These are phyloP conservation scores for Polyploca ridens DNA, from an alignment of 2,888 invertebrate species.

Conservation along the genomic window DNA sequence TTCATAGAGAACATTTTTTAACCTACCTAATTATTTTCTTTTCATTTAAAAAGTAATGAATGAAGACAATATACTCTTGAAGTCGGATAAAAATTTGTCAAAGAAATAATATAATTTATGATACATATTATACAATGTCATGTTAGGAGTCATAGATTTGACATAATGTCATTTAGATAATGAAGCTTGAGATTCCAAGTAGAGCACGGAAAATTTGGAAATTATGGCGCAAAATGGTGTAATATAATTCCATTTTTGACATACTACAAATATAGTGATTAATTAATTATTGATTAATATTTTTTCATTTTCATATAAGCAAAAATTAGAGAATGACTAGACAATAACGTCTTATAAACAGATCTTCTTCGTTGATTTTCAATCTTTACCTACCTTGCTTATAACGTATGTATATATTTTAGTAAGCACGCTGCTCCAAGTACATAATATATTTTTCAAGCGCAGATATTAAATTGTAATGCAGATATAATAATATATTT, in stretches of 20 bases:
- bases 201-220: conserved; percentile 22
- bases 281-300: conserved; percentile 29
- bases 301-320: conserved; percentile 50
- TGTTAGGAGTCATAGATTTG: conserved; percentile 21
- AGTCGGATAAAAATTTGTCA: conserved; percentile 15
- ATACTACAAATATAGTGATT: conserved; percentile 16
- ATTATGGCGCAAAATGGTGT: conserved; percentile 15
- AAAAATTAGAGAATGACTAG: conserved; percentile 71
- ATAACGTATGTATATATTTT: conserved; percentile 39
- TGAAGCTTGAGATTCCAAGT: conserved; percentile 52
- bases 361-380: conserved; percentile 70
- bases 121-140: conserved; percentile 21
- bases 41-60: conserved; percentile 32
- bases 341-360: conserved; percentile 65
- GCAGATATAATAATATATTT: conserved; percentile 38
- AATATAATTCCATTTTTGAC: conserved; percentile 9
- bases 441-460: conserved; percentile 35
- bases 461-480: conserved; percentile 45
- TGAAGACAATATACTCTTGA: conserved; percentile 20
- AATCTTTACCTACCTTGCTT: conserved; percentile 58
- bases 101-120: conserved; percentile 10
- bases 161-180: conserved; percentile 33
- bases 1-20: conserved; percentile 67
- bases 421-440: conserved; percentile 56
- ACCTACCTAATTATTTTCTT: conserved; percentile 61